Base-by-base conservation (phyloP, 2,888 invertebrate genomes). In the Caenorhabditis wallacei region DNA sequence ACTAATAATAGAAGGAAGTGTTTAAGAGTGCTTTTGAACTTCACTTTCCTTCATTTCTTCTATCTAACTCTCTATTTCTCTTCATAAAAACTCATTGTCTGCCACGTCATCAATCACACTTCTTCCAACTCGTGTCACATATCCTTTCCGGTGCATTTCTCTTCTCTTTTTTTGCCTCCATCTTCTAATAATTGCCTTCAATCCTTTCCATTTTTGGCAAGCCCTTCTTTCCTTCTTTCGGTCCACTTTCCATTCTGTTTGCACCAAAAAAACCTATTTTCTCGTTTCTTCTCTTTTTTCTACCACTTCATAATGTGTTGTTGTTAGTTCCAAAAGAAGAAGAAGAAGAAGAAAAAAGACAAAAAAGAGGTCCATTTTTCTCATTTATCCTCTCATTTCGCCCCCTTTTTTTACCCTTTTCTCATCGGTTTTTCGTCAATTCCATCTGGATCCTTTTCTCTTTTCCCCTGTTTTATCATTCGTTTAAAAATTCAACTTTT, bases 291-390 rank as follows among this genome's bases (percentile, higher is more conserved):
- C 51, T 46, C 22, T 48, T 79, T 24, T 56, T 43, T 56, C 69
- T 22, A 54, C 74, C 74, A 74, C 75, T 69, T 69, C 68, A 66
- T 75, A 68, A 53, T 70, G 70, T 70, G 78, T 70, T 69, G 61
- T 66, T 54, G 64, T 53, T 80, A 48, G 40, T 51, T 40, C 16
- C 37, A 1, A n/a, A 56, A 56, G 35, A 35, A 30, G 35, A 16
- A 35, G 18, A 56, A 56, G 18, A 35, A 30, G 35, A 64, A 64
- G 63, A 46, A 63, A n/a, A 64, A 13, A 40, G 18, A 61, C 13
- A 13, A 11, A 61, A 40, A 48, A 64, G 64, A 66, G 22, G 56
- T 54, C 68, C 46, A 51, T 69, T 57, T 69, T 68, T 72, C 61
- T 82, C 71, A 61, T 66, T 76, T 48, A 75, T 66, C 66, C 53